A percentile compares a stretch with the other conserved stretches of the same genome.
Evolutionary conservation across 2,797 vertebrate species (phyloP).

Genomic region (Hozukius guyotensis): DNA sequence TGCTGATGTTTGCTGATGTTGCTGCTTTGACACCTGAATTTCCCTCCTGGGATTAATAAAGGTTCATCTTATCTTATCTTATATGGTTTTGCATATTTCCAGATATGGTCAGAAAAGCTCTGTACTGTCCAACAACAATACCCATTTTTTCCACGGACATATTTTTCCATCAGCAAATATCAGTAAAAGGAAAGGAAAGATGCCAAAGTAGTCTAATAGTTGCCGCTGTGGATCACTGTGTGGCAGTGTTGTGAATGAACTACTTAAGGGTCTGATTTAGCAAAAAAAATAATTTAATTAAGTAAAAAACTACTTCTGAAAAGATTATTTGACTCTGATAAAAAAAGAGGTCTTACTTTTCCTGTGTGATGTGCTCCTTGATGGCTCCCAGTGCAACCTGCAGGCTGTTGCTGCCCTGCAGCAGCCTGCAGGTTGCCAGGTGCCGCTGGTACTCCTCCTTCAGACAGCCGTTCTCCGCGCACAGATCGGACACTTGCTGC

Average conservation of each 20-base stretch:
- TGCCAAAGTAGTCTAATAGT: background rate
- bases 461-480: slow-evolving; percentile 89
- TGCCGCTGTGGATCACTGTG: slow-evolving; percentile 13
- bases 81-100: background rate
- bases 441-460: slow-evolving; percentile 92
- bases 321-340: background rate
- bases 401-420: slow-evolving; percentile 71
- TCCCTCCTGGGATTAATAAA: too few species aligned
- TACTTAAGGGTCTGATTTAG: background rate
- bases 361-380: slow-evolving; percentile 80
- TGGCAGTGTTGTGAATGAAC: background rate
- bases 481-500: slow-evolving; percentile 94
- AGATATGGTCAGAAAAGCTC: background rate
- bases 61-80: too few species aligned
- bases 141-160: background rate
- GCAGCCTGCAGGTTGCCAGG: slow-evolving; percentile 89
- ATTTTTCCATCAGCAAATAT: slow-evolving; percentile 23
- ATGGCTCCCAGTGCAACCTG: slow-evolving; percentile 80
- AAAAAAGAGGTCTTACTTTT: slow-evolving; percentile 84
- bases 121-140: background rate
- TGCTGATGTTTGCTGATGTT: too few species aligned
- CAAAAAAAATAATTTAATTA: background rate
- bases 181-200: background rate
- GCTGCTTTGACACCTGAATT: too few species aligned
- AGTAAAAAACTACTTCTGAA: background rate